Evolutionary conservation across 2,888 invertebrate species (phyloP).

Genomic region (Latheticus oryzae): DNA sequence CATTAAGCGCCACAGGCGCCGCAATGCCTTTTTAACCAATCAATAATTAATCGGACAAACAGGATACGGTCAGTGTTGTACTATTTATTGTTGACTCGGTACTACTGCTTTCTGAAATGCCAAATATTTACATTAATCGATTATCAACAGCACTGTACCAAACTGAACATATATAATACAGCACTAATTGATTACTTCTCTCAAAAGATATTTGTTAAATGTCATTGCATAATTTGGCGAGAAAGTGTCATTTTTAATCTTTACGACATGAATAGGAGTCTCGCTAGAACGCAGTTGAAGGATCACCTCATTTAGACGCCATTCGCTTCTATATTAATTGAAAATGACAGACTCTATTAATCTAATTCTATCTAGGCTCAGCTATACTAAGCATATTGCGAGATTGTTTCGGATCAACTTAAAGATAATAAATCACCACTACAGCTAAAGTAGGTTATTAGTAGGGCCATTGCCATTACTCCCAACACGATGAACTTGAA

Average conservation of each 20-base stretch:
- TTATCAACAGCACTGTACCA: slow-evolving; percentile 13
- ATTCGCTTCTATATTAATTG: slow-evolving; percentile 64
- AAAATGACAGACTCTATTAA: slow-evolving; percentile 64
- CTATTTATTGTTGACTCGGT: slow-evolving; percentile 14
- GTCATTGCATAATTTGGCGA: slow-evolving; percentile 64
- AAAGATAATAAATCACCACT: slow-evolving; percentile 50
- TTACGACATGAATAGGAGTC: slow-evolving; percentile 64
- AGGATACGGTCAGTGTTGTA: slow-evolving; percentile 37
- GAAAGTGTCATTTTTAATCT: slow-evolving; percentile 65
- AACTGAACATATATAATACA: not conserved
- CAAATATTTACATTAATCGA: slow-evolving; percentile 31
- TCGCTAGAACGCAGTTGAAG: slow-evolving; percentile 58
- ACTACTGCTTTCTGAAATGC: slow-evolving; percentile 3
- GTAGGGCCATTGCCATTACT: slow-evolving; percentile 51
- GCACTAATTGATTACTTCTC: slow-evolving; percentile 16
- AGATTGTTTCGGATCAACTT: slow-evolving; percentile 49
- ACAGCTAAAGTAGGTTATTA: slow-evolving; percentile 50
- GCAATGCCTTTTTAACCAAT: slow-evolving; percentile 54
- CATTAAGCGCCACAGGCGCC: slow-evolving; percentile 52
- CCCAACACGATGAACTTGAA: slow-evolving; percentile 41
- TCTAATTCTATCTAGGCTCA: slow-evolving; percentile 59
- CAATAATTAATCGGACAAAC: slow-evolving; percentile 51
- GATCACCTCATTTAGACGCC: slow-evolving; percentile 62
- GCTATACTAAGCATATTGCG: slow-evolving; percentile 56
- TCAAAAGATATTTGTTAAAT: slow-evolving; percentile 63